phyloP scores from a whole-genome alignment of 2,888 invertebrate genomes.

The Erebia palarica region DNA sequence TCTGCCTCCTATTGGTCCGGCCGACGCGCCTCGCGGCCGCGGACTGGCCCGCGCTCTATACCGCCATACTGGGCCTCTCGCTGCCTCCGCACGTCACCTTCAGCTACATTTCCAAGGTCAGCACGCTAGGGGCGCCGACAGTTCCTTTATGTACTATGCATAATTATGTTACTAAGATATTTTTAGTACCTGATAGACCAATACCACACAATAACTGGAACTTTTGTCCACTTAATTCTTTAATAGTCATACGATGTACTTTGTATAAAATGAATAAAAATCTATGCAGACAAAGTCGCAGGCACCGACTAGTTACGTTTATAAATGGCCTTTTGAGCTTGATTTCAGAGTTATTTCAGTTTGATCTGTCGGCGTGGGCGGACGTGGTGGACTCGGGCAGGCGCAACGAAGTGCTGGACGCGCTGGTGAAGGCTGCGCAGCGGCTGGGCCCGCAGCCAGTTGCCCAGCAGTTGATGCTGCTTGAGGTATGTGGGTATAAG shows the following conservation, averaged over 20 bases:
- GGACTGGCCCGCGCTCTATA: slow-evolving; percentile 54
- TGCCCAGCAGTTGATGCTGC: slow-evolving; percentile 50
- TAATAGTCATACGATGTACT: too few relatives aligned
- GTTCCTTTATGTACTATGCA: too few relatives aligned
- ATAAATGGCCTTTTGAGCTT: background rate
- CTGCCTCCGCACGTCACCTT: slow-evolving; percentile 58
- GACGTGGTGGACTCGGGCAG: slow-evolving; percentile 43
- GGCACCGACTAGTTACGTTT: too few relatives aligned
- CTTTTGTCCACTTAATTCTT: too few relatives aligned
- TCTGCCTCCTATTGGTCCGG: slow-evolving; percentile 55
- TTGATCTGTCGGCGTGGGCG: slow-evolving; percentile 59
- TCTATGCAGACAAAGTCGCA: too few relatives aligned
- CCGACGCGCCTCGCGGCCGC: slow-evolving; percentile 48
- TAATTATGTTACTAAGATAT: too few relatives aligned
- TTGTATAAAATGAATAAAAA: too few relatives aligned
- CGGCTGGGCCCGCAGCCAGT: slow-evolving; percentile 49
- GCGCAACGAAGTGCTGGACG: slow-evolving; percentile 52
- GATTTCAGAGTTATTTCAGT: slow-evolving; percentile 45
- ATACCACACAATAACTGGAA: too few relatives aligned
- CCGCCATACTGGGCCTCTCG: slow-evolving; percentile 49
- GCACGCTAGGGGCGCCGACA: too few relatives aligned
- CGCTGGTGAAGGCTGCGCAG: slow-evolving; percentile 49
- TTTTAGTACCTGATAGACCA: too few relatives aligned
- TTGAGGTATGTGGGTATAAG: slow-evolving; percentile 51
- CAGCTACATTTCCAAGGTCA: slow-evolving; percentile 68